Percentiles rank a stretch among this genome's conserved stretches.
phyloP scores from a whole-genome alignment of 1,140 invertebrate genomes.

The Cherax quadricarinatus region DNA sequence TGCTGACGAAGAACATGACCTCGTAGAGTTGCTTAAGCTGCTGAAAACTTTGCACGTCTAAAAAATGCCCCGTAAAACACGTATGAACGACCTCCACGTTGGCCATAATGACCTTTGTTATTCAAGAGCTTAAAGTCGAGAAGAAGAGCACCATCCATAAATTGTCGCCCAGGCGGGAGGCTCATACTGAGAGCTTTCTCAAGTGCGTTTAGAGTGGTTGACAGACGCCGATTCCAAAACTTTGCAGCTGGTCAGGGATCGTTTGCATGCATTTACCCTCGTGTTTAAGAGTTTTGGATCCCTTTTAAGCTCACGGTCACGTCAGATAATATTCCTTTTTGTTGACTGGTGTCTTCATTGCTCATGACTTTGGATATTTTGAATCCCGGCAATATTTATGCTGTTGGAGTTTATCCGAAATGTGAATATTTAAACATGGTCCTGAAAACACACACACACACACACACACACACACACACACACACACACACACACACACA shows the following conservation, averaged over 20 bases:
- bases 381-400: neutral
- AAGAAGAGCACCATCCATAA: neutral
- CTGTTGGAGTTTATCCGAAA: neutral
- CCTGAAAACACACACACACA: neutral
- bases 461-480: no score
- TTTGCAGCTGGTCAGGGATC: neutral
- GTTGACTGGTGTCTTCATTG: neutral
- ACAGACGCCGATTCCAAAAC: neutral
- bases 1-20: neutral
- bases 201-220: neutral
- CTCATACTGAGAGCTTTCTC: neutral
- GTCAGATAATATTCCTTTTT: neutral
- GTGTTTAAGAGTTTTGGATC: neutral
- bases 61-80: neutral
- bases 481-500: no score
- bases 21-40: neutral
- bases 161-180: neutral
- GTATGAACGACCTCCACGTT: neutral
- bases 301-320: neutral
- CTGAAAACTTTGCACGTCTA: neutral
- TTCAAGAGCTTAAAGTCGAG: neutral
- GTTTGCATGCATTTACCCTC: neutral
- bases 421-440: neutral
- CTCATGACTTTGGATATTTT: neutral
- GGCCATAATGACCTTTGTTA: neutral